These are phyloP conservation scores for Grapholita molesta DNA, from an alignment of 1,140 invertebrate genomes.

Conservation along the genomic window DNA sequence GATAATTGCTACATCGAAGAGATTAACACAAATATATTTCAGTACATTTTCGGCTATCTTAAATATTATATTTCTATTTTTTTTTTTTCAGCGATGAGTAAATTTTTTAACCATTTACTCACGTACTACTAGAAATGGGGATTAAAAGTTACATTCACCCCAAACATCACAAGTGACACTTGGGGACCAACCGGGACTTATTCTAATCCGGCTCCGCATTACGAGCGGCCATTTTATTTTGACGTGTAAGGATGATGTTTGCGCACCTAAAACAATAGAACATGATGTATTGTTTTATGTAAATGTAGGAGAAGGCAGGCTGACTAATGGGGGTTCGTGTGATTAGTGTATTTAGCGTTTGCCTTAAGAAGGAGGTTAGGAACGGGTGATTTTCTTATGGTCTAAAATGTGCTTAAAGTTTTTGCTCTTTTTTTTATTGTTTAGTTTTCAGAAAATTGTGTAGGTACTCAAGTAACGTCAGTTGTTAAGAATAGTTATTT, in stretches of 20 bases:
- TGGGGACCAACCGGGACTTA: not conserved
- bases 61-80: too few species aligned
- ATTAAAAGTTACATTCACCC: not conserved
- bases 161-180: not conserved
- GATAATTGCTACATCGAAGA: too few species aligned
- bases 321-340: not conserved
- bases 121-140: not conserved
- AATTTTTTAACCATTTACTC: too few species aligned
- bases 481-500: too few species aligned
- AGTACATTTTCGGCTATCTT: too few species aligned
- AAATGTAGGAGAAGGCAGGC: not conserved
- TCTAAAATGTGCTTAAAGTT: too few species aligned
- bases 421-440: too few species aligned
- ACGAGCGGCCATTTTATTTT: not conserved
- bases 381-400: too few species aligned
- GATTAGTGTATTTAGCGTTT: not conserved
- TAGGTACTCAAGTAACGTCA: too few species aligned
- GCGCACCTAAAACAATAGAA: not conserved
- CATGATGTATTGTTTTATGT: not conserved
- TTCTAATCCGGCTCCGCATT: not conserved
- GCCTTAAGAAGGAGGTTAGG: not conserved
- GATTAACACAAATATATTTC: too few species aligned
- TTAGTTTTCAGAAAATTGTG: too few species aligned
- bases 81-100: too few species aligned
- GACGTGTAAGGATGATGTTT: not conserved